A percentile compares a stretch with the other conserved stretches of the same genome.
phyloP scores from a whole-genome alignment of 2,113 vertebrate species.

The Nyctibius bracteatus region DNA sequence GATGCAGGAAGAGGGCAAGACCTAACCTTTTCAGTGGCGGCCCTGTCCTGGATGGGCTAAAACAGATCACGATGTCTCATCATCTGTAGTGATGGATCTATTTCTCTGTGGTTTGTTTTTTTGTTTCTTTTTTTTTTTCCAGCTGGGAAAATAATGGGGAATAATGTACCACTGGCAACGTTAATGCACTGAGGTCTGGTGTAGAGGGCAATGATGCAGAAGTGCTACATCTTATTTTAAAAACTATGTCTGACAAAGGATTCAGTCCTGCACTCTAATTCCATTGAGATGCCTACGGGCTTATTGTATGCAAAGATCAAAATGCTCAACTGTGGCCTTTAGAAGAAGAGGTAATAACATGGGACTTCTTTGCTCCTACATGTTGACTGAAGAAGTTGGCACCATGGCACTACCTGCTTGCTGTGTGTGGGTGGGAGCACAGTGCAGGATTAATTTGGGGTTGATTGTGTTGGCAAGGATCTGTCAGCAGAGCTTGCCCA shows the following conservation, averaged over 20 bases:
- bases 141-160: not conserved
- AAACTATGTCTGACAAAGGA: not conserved
- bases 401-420: not conserved
- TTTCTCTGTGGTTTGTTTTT: not conserved
- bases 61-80: not conserved
- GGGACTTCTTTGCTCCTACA: not conserved
- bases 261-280: not conserved
- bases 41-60: not conserved
- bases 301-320: not conserved
- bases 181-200: not conserved
- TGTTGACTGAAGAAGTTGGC: not conserved
- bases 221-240: not conserved
- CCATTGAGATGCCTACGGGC: not conserved
- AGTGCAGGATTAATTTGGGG: not conserved
- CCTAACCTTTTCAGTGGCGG: not conserved
- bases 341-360: not conserved
- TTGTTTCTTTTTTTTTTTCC: not conserved
- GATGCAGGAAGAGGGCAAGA: not conserved
- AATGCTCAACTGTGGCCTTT: not conserved
- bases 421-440: not conserved
- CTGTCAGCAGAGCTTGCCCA: constrained; percentile 7
- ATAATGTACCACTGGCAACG: not conserved
- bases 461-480: constrained; percentile 1
- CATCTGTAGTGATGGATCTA: not conserved
- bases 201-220: not conserved